A percentile compares a stretch with the other conserved stretches of the same genome.
phyloP scores from a whole-genome alignment of 2,113 vertebrate genomes.

The Pseudolaguvia tuberculata region DNA sequence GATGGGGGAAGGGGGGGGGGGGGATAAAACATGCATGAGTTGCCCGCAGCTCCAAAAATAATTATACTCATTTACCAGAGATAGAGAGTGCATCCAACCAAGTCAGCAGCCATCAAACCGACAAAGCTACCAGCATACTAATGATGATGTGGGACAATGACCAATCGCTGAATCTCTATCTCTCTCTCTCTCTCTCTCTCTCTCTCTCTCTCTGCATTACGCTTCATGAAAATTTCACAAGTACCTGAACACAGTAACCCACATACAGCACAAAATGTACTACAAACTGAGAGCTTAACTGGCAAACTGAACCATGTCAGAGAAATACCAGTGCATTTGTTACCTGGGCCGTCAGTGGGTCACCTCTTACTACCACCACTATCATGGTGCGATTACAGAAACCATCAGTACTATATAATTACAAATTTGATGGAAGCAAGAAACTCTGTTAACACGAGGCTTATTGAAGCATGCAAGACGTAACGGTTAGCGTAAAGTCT shows the following conservation, averaged over 20 bases:
- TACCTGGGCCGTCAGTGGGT: too few species aligned
- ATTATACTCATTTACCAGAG: constrained; percentile 98
- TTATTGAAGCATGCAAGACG: too few species aligned
- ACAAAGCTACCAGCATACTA: constrained; percentile 82
- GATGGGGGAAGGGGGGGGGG: constrained; percentile 90
- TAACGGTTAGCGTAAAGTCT: too few species aligned
- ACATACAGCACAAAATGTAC: not conserved
- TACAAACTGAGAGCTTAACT: not conserved
- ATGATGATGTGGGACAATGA: constrained; percentile 79
- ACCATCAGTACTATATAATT: too few species aligned
- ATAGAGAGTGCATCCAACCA: constrained; percentile 89
- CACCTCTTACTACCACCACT: too few species aligned
- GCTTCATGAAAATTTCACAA: constrained; percentile 22
- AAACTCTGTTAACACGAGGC: too few species aligned
- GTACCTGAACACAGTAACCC: not conserved
- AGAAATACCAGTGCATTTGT: too few species aligned
- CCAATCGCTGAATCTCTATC: constrained; percentile 50
- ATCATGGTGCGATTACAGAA: too few species aligned
- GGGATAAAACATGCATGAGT: constrained; percentile 98
- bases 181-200: constrained; percentile 52
- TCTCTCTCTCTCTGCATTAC: constrained; percentile 22
- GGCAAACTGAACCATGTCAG: not conserved
- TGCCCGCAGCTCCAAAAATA: constrained; percentile 99
- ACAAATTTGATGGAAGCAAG: too few species aligned
- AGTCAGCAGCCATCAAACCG: constrained; percentile 86